These are phyloP conservation scores for Vireo griseus DNA, from an alignment of 2,797 vertebrate genomes.

Conservation along the genomic window DNA sequence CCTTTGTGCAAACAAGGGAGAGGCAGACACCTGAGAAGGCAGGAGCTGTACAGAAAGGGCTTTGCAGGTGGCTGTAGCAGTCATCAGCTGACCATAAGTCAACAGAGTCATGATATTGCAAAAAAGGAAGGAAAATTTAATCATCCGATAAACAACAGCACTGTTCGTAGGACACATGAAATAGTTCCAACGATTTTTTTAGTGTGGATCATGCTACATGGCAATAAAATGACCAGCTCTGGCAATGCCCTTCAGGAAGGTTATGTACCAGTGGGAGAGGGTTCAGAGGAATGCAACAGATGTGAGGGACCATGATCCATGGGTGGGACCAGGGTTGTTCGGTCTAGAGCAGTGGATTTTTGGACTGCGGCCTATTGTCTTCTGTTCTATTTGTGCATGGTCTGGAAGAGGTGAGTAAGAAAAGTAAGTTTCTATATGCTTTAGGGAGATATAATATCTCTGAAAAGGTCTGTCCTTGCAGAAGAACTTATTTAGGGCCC, in stretches of 20 bases:
- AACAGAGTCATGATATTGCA: background rate
- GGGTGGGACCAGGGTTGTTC: background rate
- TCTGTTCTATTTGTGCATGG: background rate
- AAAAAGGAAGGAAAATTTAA: slow-evolving; percentile 31
- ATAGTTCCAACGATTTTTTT: background rate
- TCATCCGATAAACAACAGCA: background rate
- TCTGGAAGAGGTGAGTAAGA: background rate
- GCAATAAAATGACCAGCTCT: background rate
- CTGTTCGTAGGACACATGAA: background rate
- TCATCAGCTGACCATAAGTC: background rate
- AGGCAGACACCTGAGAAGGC: background rate
- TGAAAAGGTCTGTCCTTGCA: background rate
- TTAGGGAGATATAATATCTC: background rate
- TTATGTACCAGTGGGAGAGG: background rate
- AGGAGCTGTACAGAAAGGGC: background rate
- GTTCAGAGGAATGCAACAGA: background rate
- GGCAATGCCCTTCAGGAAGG: background rate
- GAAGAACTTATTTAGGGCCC: background rate
- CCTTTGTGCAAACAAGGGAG: background rate
- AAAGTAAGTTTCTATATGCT: background rate
- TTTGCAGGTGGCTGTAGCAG: background rate
- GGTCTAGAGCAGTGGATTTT: background rate
- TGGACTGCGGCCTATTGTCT: background rate
- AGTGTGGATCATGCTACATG: background rate
- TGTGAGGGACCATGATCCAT: background rate